These are phyloP conservation scores for Stichopus chloronotus DNA, from an alignment of 35 echinoderm and acorn worm species.

Conservation along the genomic window DNA sequence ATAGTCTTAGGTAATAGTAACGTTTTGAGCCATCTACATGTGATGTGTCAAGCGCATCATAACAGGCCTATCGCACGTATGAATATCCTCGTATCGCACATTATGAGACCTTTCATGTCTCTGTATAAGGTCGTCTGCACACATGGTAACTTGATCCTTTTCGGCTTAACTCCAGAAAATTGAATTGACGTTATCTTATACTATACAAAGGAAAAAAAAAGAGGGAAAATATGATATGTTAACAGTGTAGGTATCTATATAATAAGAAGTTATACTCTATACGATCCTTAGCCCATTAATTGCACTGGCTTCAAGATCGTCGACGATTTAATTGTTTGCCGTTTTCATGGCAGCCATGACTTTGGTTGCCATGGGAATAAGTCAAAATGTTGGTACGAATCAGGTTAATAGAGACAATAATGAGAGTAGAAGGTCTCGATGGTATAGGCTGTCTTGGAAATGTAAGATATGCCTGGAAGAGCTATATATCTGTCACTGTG, in stretches of 20 bases:
- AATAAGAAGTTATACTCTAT: neutral
- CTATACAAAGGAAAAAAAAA: too few species aligned
- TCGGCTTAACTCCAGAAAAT: too few species aligned
- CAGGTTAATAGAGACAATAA: conserved; percentile 33
- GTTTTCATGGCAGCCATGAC: conserved; percentile 2
- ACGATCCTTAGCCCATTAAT: neutral
- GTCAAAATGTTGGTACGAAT: conserved; percentile 37
- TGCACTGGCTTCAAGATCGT: neutral
- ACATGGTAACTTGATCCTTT: too few species aligned
- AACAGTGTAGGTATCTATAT: neutral
- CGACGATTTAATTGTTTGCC: conserved; percentile 31
- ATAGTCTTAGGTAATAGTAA: too few species aligned
- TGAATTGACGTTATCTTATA: too few species aligned
- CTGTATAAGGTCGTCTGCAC: too few species aligned
- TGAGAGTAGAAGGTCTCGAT: neutral
- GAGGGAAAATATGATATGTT: neutral
- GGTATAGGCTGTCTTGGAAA: neutral
- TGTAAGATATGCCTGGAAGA: neutral
- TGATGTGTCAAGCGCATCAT: too few species aligned
- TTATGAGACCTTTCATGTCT: too few species aligned
- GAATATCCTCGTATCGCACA: too few species aligned
- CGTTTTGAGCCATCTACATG: too few species aligned
- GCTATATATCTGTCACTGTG: too few species aligned
- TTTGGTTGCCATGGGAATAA: conserved; percentile 21
- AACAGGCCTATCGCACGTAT: too few species aligned